Evolutionary conservation across 2,888 invertebrate genomes (phyloP), one percentile per base, ranked within the genome.

Genomic region (Drosophila basisetae): DNA sequence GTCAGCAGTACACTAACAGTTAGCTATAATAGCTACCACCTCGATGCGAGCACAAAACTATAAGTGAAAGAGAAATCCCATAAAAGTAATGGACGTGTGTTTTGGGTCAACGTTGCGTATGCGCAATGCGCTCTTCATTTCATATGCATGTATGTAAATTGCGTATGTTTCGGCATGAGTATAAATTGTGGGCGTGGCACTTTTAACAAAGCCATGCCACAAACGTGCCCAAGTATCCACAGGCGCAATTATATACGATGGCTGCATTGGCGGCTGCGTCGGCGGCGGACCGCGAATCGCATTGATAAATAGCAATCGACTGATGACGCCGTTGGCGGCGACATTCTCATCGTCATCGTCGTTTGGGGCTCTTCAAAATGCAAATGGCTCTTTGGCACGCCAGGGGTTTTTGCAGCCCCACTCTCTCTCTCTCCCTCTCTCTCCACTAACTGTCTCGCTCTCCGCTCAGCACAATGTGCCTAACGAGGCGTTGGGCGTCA

Each of bases 371-470:
- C 87, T 89, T 89, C 87, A 87, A 70, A 84, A 87, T 84, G 84
- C 84, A 89, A 86, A 86, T 85, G 80, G 80, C 89, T 75, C 84
- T 78, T 89, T 80, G 84, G 84, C 85, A 85, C 85, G 85, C 80
- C 85, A 89, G 49, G 63, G 56, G 56, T 39, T 47, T 53, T 62
- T 25, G 47, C 56, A 13, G 10, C 28, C 28, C 35, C 10, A 7
- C 30, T 18, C 31, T 16, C 39, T 43, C 31, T 30, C 37, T 18
- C 31, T n/a, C 37, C 11, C 31, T n/a, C 37, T 18, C 31, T n/a
- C 22, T n/a, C 13, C 49, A 16, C 18, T 10, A 22, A 47, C 61
- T 35, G 5, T 33, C 33, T 25, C 6, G 4, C 22, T 4, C 31
- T 59, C 16, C 37, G 11, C 22, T 16, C 16, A 9, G 55, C 52